These are phyloP conservation scores for Halocaridina rubra DNA, from an alignment of 2,888 invertebrate species.

Conservation along the genomic window DNA sequence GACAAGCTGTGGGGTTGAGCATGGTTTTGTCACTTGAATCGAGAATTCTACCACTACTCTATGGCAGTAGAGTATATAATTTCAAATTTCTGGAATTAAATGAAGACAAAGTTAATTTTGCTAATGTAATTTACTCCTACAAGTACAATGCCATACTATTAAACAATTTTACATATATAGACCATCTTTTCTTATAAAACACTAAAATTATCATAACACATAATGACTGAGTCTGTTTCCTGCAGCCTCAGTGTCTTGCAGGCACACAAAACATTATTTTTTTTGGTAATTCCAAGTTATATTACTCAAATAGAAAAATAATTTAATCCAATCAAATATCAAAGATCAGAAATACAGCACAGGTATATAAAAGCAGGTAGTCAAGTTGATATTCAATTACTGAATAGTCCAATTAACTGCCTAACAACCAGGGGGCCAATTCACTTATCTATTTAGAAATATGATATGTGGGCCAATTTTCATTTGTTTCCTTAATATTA, in stretches of 20 bases:
- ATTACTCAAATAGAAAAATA: slow-evolving; percentile 40
- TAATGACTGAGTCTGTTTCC: not conserved
- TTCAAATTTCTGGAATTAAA: too few species aligned
- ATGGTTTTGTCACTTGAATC: too few species aligned
- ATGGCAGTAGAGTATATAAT: too few species aligned
- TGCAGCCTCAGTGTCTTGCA: slow-evolving; percentile 1
- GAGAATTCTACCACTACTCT: too few species aligned
- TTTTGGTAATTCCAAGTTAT: not conserved
- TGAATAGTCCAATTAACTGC: not conserved
- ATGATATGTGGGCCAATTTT: not conserved
- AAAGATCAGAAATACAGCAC: not conserved
- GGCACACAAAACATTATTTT: slow-evolving; percentile 7
- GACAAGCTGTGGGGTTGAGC: too few species aligned
- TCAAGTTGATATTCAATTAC: not conserved
- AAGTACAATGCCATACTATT: slow-evolving; percentile 20
- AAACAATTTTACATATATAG: slow-evolving; percentile 12
- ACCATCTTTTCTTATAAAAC: slow-evolving; percentile 10
- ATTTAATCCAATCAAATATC: slow-evolving; percentile 20
- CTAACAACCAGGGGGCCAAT: not conserved
- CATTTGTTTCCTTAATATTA: not conserved
- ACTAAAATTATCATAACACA: slow-evolving; percentile 9
- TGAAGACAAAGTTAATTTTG: too few species aligned
- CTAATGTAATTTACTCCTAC: slow-evolving; percentile 22
- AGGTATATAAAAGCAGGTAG: not conserved
- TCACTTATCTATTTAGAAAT: not conserved